A percentile compares a stretch with the other conserved stretches of the same genome.
These are phyloP conservation scores for Enteromius argenteus DNA, from an alignment of 2,797 vertebrate genomes.

Conservation along the genomic window DNA sequence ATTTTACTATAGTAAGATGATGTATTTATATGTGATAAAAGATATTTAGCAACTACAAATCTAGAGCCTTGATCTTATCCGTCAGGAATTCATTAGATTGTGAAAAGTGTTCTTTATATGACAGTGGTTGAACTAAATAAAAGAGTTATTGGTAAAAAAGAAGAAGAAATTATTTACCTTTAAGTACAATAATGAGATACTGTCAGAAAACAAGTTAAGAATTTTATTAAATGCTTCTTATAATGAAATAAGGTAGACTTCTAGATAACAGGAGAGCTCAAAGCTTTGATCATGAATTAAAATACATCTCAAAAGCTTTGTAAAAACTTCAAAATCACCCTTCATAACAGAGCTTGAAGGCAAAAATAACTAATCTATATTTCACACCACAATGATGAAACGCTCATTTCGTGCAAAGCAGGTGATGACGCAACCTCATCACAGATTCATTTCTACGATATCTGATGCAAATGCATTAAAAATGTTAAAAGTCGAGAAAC, in stretches of 20 bases:
- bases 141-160: not conserved
- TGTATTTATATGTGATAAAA: not conserved
- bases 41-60: not conserved
- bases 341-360: slow-evolving; percentile 13
- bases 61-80: not conserved
- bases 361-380: slow-evolving; percentile 37
- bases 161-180: not conserved
- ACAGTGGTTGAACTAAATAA: not conserved
- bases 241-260: not conserved
- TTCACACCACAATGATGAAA: slow-evolving; percentile 35
- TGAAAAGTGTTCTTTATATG: not conserved
- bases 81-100: not conserved
- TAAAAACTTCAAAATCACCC: slow-evolving; percentile 15
- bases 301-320: slow-evolving; percentile 15
- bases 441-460: slow-evolving; percentile 3
- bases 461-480: slow-evolving; percentile 47
- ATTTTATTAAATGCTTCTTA: not conserved
- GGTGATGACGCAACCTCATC: slow-evolving; percentile 34
- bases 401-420: slow-evolving; percentile 1
- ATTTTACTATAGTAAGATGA: not conserved
- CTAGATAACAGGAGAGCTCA: not conserved
- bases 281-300: slow-evolving; percentile 12
- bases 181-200: not conserved
- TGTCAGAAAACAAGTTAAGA: not conserved
- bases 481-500: slow-evolving; percentile 21